These are phyloP conservation scores for Lanius collurio DNA, from an alignment of 2,113 vertebrate species.

Conservation along the genomic window DNA sequence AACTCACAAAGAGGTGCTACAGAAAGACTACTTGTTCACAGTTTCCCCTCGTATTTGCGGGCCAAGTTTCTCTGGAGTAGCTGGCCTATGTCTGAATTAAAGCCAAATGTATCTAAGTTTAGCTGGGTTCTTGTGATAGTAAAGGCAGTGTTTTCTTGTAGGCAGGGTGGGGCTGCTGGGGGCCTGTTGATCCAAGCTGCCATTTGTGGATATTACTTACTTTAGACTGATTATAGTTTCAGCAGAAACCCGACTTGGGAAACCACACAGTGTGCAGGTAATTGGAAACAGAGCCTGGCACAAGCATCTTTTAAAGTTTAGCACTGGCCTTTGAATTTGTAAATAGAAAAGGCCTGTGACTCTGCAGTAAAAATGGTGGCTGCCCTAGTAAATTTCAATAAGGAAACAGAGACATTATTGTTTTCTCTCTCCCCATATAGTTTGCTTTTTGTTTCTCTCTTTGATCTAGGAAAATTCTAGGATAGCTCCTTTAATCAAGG, in stretches of 20 bases:
- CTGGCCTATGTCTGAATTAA: background rate
- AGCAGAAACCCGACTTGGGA: background rate
- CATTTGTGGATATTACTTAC: background rate
- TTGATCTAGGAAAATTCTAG: background rate
- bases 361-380: background rate
- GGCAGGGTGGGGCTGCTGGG: background rate
- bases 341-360: conserved; percentile 24
- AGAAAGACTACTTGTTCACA: background rate
- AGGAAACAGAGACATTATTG: conserved; percentile 13
- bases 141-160: background rate
- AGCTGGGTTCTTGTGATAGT: background rate
- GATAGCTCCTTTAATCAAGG: background rate
- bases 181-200: background rate
- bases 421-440: background rate
- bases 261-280: conserved; percentile 41
- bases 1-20: background rate
- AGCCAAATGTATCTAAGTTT: background rate
- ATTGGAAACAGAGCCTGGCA: conserved; percentile 44
- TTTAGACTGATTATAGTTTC: background rate
- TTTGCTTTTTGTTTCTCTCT: conserved; percentile 2
- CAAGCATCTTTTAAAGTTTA: background rate
- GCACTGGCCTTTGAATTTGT: background rate
- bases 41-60: background rate
- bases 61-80: background rate
- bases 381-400: background rate